These are phyloP conservation scores for Parazoanthus swiftii DNA, from an alignment of 92 coral and sea anemone species.

Conservation along the genomic window DNA sequence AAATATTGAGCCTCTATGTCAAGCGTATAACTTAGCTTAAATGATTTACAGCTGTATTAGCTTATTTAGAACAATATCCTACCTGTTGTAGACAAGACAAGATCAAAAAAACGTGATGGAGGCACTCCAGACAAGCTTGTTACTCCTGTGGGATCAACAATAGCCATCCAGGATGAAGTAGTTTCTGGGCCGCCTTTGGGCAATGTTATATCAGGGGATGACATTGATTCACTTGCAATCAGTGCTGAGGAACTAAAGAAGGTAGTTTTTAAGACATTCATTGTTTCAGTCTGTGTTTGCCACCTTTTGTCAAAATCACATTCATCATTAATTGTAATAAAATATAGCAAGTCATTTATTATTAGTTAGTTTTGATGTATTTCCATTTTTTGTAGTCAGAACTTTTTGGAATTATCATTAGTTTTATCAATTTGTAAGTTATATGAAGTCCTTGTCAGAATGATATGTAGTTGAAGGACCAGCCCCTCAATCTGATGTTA, in stretches of 20 bases:
- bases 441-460: too few species aligned
- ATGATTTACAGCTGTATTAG: neutral
- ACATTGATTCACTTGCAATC: conserved; percentile 91
- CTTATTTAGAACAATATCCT: neutral
- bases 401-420: too few species aligned
- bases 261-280: conserved; percentile 35
- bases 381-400: too few species aligned
- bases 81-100: conserved; percentile 65
- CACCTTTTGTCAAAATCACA: neutral
- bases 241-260: conserved; percentile 83
- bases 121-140: conserved; percentile 93
- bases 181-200: conserved; percentile 60
- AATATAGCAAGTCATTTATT: too few species aligned
- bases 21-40: too few species aligned
- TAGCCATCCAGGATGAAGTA: conserved; percentile 69
- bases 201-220: conserved; percentile 86
- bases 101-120: conserved; percentile 79
- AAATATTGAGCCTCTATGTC: too few species aligned
- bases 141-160: conserved; percentile 85
- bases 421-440: too few species aligned
- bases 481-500: too few species aligned
- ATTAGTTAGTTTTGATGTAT: too few species aligned
- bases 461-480: too few species aligned
- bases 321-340: too few species aligned
- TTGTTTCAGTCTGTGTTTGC: neutral